Conservation (phyloP, 2,797 vertebrate genomes). For the Sus cebifrons region DNA sequence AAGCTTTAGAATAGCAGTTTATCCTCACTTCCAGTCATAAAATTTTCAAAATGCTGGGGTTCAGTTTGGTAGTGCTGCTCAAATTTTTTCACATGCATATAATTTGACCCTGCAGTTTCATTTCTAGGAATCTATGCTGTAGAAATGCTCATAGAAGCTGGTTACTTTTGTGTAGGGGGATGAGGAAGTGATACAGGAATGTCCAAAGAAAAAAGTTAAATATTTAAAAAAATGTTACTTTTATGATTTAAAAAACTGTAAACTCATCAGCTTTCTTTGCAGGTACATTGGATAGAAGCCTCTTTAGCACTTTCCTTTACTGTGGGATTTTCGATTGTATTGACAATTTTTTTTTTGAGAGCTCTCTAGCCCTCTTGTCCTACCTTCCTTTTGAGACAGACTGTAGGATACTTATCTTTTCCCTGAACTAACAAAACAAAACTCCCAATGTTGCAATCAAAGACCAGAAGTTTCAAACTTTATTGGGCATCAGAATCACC, state of each 20-base stretch:
- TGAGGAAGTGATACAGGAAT: slow-evolving; percentile 55
- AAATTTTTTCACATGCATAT: slow-evolving; percentile 10
- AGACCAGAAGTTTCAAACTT: slow-evolving; percentile 31
- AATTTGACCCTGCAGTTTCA: slow-evolving; percentile 59
- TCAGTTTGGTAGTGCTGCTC: slow-evolving; percentile 36
- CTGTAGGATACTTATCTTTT: slow-evolving; percentile 13
- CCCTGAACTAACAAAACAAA: slow-evolving; percentile 47
- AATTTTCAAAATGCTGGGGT: slow-evolving; percentile 59
- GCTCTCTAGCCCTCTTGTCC: slow-evolving; percentile 14
- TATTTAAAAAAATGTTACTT: slow-evolving; percentile 21
- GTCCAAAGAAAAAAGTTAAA: slow-evolving; percentile 38
- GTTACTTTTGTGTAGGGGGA: slow-evolving; percentile 41
- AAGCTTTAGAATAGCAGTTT: slow-evolving; percentile 68
- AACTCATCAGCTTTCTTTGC: slow-evolving; percentile 63
- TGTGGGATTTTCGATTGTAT: slow-evolving; percentile 26
- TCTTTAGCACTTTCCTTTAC: slow-evolving; percentile 44
- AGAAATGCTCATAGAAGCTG: slow-evolving; percentile 10
- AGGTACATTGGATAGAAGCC: not conserved
- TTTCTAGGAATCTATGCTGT: slow-evolving; percentile 41
- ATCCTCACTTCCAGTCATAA: slow-evolving; percentile 27
- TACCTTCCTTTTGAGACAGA: slow-evolving; percentile 59
- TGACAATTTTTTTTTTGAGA: slow-evolving; percentile 8
- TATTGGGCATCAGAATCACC: slow-evolving; percentile 25
- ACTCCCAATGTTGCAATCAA: slow-evolving; percentile 45
- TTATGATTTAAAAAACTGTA: slow-evolving; percentile 26